A percentile compares a stretch with the other conserved stretches of the same genome.
phyloP scores from a whole-genome alignment of 2,113 vertebrate species.

The Natator depressus region DNA sequence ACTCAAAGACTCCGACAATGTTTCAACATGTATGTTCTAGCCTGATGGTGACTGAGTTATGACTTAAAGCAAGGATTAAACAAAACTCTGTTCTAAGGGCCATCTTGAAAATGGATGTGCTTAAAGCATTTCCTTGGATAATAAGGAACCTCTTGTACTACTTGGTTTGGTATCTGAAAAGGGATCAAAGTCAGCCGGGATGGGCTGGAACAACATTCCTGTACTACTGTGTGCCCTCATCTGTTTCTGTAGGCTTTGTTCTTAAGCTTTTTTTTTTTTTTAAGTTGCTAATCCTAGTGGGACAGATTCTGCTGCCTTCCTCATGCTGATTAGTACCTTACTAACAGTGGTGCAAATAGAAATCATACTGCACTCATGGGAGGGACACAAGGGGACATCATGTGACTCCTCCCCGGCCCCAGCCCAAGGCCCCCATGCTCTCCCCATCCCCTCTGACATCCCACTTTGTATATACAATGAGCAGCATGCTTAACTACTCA shows the following conservation, averaged over 20 bases:
- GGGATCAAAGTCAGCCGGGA: neutral
- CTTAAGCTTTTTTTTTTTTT: neutral
- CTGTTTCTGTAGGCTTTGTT: neutral
- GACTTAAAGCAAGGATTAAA: neutral
- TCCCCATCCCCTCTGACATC: too few species aligned
- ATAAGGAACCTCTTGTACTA: neutral
- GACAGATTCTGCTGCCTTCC: neutral
- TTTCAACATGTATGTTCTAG: neutral
- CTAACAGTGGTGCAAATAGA: too few species aligned
- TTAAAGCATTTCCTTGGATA: neutral
- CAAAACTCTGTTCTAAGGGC: neutral
- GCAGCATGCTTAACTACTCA: too few species aligned
- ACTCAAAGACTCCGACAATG: neutral
- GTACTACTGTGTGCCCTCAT: neutral
- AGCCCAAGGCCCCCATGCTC: too few species aligned
- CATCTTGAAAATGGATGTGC: neutral
- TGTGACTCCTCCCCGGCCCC: too few species aligned
- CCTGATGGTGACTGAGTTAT: neutral
- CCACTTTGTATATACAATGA: too few species aligned
- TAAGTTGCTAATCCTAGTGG: neutral
- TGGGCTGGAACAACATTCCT: neutral
- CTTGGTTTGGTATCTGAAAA: neutral
- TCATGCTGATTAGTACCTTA: neutral
- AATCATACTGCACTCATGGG: too few species aligned
- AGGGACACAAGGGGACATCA: too few species aligned